Conservation (phyloP, 2,797 vertebrate species). For the Sardinella longiceps region DNA sequence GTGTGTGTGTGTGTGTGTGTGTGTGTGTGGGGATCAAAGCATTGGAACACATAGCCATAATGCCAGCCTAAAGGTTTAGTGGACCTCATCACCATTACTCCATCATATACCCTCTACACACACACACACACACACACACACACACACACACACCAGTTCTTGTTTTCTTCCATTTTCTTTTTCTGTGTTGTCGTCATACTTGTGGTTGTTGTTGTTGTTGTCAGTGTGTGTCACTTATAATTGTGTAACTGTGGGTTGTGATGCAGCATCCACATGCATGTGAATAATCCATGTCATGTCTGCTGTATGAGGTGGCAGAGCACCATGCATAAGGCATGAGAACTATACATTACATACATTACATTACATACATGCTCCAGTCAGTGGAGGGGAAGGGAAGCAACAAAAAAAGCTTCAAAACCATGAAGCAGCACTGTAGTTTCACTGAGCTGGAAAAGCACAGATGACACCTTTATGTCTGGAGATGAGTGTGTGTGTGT, state of each 20-base stretch:
- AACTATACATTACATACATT: background rate
- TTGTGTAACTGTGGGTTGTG: background rate
- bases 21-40: background rate
- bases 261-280: background rate
- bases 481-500: too few relatives aligned
- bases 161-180: background rate
- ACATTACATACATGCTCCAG: background rate
- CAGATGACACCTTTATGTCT: constrained; percentile 6
- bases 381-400: background rate
- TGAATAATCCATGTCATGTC: background rate
- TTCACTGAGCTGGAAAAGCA: background rate
- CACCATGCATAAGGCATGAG: background rate
- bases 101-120: background rate
- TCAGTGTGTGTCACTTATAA: background rate
- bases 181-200: background rate
- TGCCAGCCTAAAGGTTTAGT: background rate
- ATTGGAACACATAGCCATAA: background rate
- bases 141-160: background rate
- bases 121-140: background rate
- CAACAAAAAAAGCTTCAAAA: too few relatives aligned
- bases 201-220: background rate
- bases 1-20: too few relatives aligned
- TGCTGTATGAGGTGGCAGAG: background rate
- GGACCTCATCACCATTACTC: background rate
- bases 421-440: background rate